Percentiles rank a stretch among this genome's conserved stretches.
These are phyloP conservation scores for Geopemphigus sp. DNA, from an alignment of 1,140 invertebrate genomes.

Conservation along the genomic window DNA sequence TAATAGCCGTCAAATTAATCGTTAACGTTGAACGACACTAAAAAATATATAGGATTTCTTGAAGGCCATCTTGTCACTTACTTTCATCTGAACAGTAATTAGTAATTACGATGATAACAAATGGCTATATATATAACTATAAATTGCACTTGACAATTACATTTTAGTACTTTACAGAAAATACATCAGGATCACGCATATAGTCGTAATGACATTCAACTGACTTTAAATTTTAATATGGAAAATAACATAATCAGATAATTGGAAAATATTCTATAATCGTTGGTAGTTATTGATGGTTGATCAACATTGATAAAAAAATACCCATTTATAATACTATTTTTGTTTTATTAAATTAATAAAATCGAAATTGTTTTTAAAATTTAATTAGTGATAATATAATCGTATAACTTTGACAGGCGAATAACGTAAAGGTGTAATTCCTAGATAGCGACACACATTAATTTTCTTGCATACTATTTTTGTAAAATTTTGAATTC, in stretches of 20 bases:
- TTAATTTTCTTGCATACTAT: no score
- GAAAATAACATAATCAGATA: slow-evolving; percentile 5
- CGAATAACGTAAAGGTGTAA: not conserved
- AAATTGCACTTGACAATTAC: not conserved
- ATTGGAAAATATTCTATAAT: not conserved
- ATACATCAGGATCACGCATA: not conserved
- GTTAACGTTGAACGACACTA: not conserved
- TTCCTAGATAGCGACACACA: not conserved
- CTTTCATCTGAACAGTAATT: slow-evolving; percentile 8
- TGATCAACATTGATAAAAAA: not conserved
- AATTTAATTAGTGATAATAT: not conserved
- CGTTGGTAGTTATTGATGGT: not conserved
- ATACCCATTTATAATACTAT: not conserved
- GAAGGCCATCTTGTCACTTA: slow-evolving; percentile 30
- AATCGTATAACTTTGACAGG: not conserved
- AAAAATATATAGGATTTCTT: not conserved
- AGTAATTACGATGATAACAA: not conserved
- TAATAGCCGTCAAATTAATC: not conserved
- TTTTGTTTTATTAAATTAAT: not conserved
- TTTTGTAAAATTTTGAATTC: no score
- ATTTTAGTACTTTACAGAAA: not conserved
- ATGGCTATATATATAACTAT: not conserved
- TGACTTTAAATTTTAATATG: slow-evolving; percentile 40
- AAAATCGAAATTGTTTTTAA: no score
- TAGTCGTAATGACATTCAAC: slow-evolving; percentile 36